Base-by-base conservation (phyloP, 2,888 invertebrate genomes). In the Pammene fasciana region DNA sequence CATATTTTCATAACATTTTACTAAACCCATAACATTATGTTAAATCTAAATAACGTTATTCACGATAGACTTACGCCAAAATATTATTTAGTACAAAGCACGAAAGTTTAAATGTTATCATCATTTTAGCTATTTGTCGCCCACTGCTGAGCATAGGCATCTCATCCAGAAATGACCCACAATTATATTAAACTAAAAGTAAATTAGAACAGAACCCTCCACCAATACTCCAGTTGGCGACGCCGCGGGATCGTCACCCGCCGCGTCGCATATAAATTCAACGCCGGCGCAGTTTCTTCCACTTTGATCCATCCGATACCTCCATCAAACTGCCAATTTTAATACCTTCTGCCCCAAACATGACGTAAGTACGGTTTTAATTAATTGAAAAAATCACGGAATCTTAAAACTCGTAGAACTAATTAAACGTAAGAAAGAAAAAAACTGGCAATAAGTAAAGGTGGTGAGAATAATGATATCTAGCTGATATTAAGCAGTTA, bases 201-300 rank as follows among this genome's bases (percentile, higher is more conserved):
- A 10, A 43, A 11, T 38, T 5, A 10, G 43, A 43, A 43, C 11
- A 43, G 83, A 78, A 84, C 86, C 82, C 78, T 72, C 64, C 65
- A 52, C 41, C 34, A 52, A 57, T 70, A 82, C 79, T 82, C 83
- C 80, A 82, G 78, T 84, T 82, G 79, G 70, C 60, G 57, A 48
- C 74, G 71, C 75, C 75, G 79, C 79, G 77, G 75, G 78, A 73
- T 82, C 84, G 80, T 85, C 85, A 79, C 78, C 75, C 77, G 76
- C 79, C 79, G 78, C 76, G 82, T 65, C 41, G 60, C 59, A 85
- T 82, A 87, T 82, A 82, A 79, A 85, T 84, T 82, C 81, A 78
- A 77, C 59, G 59, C 41, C 54, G 57, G 59, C 54, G 79, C 82
- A 71, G 79, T 76, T 79, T 81, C 78, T 83, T 85, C 83, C 80